These are phyloP conservation scores for Leptinotarsa undecemlineata DNA, from an alignment of 1,140 invertebrate genomes.

Conservation along the genomic window DNA sequence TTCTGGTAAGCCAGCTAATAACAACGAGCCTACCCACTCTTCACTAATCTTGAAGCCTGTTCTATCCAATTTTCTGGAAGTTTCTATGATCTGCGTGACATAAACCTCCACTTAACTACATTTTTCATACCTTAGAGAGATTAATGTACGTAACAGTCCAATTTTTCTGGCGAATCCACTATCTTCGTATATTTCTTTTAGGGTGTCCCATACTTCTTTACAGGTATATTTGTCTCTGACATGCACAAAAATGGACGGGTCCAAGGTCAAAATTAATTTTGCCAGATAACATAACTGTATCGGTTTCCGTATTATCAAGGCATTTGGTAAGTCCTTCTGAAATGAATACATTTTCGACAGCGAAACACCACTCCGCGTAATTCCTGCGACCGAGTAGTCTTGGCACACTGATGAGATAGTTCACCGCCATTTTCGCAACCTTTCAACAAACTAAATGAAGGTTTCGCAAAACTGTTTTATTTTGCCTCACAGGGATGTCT, in stretches of 20 bases:
- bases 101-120: neutral
- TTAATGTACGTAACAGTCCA: neutral
- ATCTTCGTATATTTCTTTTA: constrained; percentile 32
- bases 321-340: no score
- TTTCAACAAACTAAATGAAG: neutral
- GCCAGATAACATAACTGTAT: no score
- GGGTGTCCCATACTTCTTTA: constrained; percentile 30
- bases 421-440: constrained; percentile 16
- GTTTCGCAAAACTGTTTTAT: neutral
- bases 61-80: neutral
- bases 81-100: neutral
- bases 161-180: constrained; percentile 29
- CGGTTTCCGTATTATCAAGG: no score
- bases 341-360: no score
- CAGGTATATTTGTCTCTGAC: constrained; percentile 25
- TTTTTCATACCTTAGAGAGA: constrained; percentile 7
- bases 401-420: constrained; percentile 40
- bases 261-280: no score
- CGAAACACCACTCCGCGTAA: constrained; percentile 35
- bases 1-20: constrained; percentile 47
- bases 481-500: neutral
- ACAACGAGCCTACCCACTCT: constrained; percentile 23
- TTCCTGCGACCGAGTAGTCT: constrained; percentile 39
- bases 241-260: constrained; percentile 30
- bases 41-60: constrained; percentile 35